A percentile compares a stretch with the other conserved stretches of the same genome.
phyloP scores from a whole-genome alignment of 1,140 invertebrate species.

The Battus philenor region DNA sequence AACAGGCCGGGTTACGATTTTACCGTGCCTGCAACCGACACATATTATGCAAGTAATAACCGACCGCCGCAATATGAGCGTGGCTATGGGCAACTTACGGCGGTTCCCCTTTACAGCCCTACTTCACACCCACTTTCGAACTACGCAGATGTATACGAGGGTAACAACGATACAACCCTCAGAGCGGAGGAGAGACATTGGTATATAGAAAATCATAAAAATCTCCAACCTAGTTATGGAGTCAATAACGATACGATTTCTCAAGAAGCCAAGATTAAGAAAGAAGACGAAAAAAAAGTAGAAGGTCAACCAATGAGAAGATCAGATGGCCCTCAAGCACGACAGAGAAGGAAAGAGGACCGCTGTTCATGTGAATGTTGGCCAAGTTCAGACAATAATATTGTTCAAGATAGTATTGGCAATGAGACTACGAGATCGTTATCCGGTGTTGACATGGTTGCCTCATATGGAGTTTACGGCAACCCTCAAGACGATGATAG shows the following conservation, averaged over 20 bases:
- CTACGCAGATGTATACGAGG: slow-evolving; percentile 70
- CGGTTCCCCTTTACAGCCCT: slow-evolving; percentile 57
- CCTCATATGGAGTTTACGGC: slow-evolving; percentile 71
- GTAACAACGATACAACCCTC: slow-evolving; percentile 72
- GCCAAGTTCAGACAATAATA: slow-evolving; percentile 67
- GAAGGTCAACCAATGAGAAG: slow-evolving; percentile 47
- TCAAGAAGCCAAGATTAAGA: slow-evolving; percentile 69
- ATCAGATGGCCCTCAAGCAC: slow-evolving; percentile 46
- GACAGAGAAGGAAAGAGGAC: slow-evolving; percentile 69
- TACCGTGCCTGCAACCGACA: slow-evolving; percentile 60
- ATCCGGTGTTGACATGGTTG: slow-evolving; percentile 73
- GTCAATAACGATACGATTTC: slow-evolving; percentile 43
- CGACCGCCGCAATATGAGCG: slow-evolving; percentile 66
- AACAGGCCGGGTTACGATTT: slow-evolving; percentile 71
- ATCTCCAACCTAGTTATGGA: slow-evolving; percentile 55
- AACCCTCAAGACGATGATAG: slow-evolving; percentile 72
- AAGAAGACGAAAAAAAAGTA: slow-evolving; percentile 67
- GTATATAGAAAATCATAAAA: slow-evolving; percentile 75
- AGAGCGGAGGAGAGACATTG: slow-evolving; percentile 71
- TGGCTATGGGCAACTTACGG: slow-evolving; percentile 53
- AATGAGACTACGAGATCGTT: slow-evolving; percentile 61
- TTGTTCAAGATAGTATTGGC: slow-evolving; percentile 41
- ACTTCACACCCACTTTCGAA: slow-evolving; percentile 59
- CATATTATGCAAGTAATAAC: slow-evolving; percentile 59
- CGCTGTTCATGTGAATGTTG: slow-evolving; percentile 74